Percentiles rank a stretch among this genome's conserved stretches.
Conservation (phyloP, 2,113 vertebrate species). For the Oncorhynchus tshawytscha region DNA sequence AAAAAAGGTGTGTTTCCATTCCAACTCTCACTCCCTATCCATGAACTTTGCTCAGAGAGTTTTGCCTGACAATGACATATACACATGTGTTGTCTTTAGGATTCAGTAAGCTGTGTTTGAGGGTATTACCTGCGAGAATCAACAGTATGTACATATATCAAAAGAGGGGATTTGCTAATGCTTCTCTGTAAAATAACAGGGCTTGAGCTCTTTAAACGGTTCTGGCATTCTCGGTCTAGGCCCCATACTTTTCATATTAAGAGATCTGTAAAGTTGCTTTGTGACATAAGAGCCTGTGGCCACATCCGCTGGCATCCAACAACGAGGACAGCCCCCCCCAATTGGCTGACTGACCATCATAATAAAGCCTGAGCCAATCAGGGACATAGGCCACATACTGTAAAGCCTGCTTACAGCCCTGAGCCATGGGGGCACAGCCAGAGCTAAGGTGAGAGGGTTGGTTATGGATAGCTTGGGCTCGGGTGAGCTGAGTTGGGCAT, state of each 20-base stretch:
- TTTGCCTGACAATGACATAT: constrained; percentile 44
- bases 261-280: constrained; percentile 42
- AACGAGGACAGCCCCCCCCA: constrained; percentile 10
- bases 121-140: constrained; percentile 55
- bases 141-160: constrained; percentile 32
- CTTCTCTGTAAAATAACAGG: constrained; percentile 37
- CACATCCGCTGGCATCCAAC: constrained; percentile 24
- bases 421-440: neutral
- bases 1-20: constrained; percentile 55
- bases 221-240: constrained; percentile 25
- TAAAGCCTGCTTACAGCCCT: neutral
- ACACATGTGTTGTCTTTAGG: constrained; percentile 13
- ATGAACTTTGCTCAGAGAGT: constrained; percentile 16
- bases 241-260: constrained; percentile 55
- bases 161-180: constrained; percentile 41
- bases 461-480: neutral
- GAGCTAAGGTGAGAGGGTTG: neutral
- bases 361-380: constrained; percentile 2
- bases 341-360: constrained; percentile 10
- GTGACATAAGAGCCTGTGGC: constrained; percentile 23
- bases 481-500: constrained; percentile 24
- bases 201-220: constrained; percentile 27
- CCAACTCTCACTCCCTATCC: constrained; percentile 42
- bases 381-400: neutral
- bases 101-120: constrained; percentile 26